A percentile compares a stretch with the other conserved stretches of the same genome.
phyloP scores from a whole-genome alignment of 2,888 invertebrate genomes.

The Latrodectus elegans region DNA sequence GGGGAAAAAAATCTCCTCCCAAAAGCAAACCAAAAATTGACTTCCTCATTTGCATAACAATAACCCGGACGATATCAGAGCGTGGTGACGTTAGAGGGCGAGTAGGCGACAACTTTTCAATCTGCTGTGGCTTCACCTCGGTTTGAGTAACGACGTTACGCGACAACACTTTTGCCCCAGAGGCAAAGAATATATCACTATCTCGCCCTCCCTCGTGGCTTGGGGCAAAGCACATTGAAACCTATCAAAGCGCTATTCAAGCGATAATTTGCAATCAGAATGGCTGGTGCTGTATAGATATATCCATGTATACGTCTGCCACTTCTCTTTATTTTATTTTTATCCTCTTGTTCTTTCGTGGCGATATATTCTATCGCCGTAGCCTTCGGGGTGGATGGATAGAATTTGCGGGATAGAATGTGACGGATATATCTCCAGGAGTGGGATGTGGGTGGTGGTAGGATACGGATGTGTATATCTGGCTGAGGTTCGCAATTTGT shows the following conservation, averaged over 20 bases:
- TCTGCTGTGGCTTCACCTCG: slow-evolving; percentile 52
- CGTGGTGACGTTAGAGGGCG: slow-evolving; percentile 34
- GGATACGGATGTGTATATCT: too few species aligned
- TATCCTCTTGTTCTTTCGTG: slow-evolving; percentile 10
- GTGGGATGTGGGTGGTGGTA: neutral
- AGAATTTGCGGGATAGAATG: slow-evolving; percentile 18
- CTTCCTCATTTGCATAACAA: slow-evolving; percentile 66
- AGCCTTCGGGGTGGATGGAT: slow-evolving; percentile 16
- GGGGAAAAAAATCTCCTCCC: slow-evolving; percentile 8
- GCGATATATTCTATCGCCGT: neutral
- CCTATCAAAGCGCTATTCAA: slow-evolving; percentile 68
- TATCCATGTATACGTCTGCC: slow-evolving; percentile 20
- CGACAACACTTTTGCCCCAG: slow-evolving; percentile 36
- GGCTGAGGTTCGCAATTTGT: slow-evolving; percentile 56
- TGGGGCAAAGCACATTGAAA: slow-evolving; percentile 61
- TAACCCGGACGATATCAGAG: slow-evolving; percentile 40
- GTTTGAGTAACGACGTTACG: slow-evolving; percentile 54
- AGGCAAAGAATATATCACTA: slow-evolving; percentile 64
- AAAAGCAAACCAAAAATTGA: slow-evolving; percentile 48
- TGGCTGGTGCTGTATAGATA: slow-evolving; percentile 40
- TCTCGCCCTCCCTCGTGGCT: slow-evolving; percentile 44
- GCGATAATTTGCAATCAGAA: slow-evolving; percentile 68
- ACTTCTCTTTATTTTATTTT: slow-evolving; percentile 5
- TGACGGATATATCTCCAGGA: slow-evolving; percentile 22
- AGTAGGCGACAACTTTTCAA: slow-evolving; percentile 59